Conservation (phyloP, 1,140 invertebrate genomes). For the Forficula auricularia region DNA sequence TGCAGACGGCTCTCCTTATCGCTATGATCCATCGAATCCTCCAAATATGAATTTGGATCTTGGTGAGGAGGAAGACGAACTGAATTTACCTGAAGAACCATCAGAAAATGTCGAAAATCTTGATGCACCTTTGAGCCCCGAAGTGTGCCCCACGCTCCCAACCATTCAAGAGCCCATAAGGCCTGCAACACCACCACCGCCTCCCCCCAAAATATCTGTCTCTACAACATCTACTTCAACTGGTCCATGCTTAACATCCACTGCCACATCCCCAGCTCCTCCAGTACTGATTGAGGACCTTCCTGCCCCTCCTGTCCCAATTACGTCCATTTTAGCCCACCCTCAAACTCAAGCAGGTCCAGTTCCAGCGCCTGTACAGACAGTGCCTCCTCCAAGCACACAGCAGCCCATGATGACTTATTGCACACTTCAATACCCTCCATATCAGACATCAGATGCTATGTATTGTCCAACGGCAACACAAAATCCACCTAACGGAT, state of each 20-base stretch:
- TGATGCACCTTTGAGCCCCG: too few relatives aligned
- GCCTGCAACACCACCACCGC: neutral
- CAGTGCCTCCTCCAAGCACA: too few relatives aligned
- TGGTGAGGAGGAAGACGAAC: neutral
- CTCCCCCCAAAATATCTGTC: neutral
- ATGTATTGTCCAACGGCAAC: too few relatives aligned
- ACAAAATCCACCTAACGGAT: too few relatives aligned
- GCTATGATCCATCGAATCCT: conserved; percentile 51
- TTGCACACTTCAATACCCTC: too few relatives aligned
- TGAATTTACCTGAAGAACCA: neutral
- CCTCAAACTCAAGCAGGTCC: too few relatives aligned
- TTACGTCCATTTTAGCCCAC: too few relatives aligned
- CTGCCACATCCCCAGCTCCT: neutral
- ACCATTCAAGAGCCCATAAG: neutral
- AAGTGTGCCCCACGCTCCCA: too few relatives aligned
- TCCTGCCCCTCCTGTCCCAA: neutral
- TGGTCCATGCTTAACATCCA: neutral
- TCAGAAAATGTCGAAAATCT: too few relatives aligned
- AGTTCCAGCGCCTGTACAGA: too few relatives aligned
- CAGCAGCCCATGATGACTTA: too few relatives aligned
- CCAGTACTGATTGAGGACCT: neutral
- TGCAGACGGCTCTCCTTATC: conserved; percentile 49
- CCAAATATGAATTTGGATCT: conserved; percentile 20
- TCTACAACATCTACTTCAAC: neutral
- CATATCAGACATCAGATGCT: too few relatives aligned